Evolutionary conservation across 1,140 invertebrate genomes (phyloP).

Genomic region (Dendrolimus kikuchii): DNA sequence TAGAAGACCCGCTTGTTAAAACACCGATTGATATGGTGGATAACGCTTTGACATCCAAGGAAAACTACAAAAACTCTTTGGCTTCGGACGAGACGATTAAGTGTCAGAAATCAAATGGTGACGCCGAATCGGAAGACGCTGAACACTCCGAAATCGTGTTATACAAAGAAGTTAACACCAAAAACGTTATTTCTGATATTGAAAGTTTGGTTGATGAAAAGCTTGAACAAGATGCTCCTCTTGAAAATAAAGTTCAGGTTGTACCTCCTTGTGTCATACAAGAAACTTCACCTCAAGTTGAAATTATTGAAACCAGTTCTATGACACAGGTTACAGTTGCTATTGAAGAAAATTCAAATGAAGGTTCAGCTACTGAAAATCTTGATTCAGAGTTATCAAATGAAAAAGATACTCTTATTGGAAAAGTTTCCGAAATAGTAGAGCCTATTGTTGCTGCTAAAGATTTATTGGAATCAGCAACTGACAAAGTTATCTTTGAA

Average conservation of each 20-base stretch:
- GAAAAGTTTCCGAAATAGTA: slow-evolving; percentile 6
- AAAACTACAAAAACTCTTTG: slow-evolving; percentile 21
- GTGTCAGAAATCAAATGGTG: slow-evolving; percentile 54
- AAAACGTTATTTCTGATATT: slow-evolving; percentile 8
- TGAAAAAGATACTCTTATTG: neutral
- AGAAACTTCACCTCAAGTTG: slow-evolving; percentile 4
- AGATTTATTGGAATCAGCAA: slow-evolving; percentile 19
- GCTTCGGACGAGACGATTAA: slow-evolving; percentile 28
- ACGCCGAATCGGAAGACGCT: slow-evolving; percentile 19
- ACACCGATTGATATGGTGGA: slow-evolving; percentile 27
- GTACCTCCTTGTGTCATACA: no score
- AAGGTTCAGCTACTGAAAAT: neutral
- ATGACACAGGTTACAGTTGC: neutral
- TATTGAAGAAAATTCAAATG: neutral
- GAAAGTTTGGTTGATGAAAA: slow-evolving; percentile 11
- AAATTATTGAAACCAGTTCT: neutral
- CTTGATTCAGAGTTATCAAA: neutral
- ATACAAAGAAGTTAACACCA: slow-evolving; percentile 5
- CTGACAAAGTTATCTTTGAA: slow-evolving; percentile 43
- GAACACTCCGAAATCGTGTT: slow-evolving; percentile 3
- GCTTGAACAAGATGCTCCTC: neutral
- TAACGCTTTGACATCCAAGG: slow-evolving; percentile 15
- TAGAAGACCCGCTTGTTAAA: slow-evolving; percentile 32
- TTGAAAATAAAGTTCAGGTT: neutral
- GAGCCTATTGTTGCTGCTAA: slow-evolving; percentile 23